Conservation (phyloP, 1,140 invertebrate species). For the Drosophila arizonae region DNA sequence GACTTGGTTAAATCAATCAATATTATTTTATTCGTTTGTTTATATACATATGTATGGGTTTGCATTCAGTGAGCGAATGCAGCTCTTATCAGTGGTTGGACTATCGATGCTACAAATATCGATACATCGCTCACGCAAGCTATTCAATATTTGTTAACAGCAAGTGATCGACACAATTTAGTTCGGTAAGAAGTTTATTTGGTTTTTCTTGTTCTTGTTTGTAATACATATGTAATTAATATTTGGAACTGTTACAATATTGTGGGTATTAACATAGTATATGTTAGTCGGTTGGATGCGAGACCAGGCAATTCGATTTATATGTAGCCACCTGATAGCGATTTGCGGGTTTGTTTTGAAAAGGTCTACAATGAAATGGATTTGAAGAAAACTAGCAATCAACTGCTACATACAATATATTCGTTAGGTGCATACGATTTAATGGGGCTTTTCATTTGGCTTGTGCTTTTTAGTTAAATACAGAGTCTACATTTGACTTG, state of each 20-base stretch:
- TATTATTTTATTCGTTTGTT: no score
- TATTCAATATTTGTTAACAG: no score
- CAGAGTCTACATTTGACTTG: slow-evolving; percentile 29
- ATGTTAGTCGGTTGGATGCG: slow-evolving; percentile 51
- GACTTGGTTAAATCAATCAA: background rate
- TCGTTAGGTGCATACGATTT: slow-evolving; percentile 48
- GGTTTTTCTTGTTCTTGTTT: slow-evolving; percentile 18
- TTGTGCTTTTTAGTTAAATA: slow-evolving; percentile 45
- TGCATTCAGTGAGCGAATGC: no score
- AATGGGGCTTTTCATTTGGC: slow-evolving; percentile 41
- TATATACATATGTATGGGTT: no score
- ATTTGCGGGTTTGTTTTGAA: no score
- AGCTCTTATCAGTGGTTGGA: no score
- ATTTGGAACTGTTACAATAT: slow-evolving; percentile 77
- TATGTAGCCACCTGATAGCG: background rate
- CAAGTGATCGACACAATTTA: background rate
- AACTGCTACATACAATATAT: slow-evolving; percentile 2
- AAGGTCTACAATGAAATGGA: no score
- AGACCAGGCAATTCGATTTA: slow-evolving; percentile 38
- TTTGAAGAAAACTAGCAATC: slow-evolving; percentile 1
- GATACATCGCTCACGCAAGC: no score
- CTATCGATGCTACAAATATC: no score
- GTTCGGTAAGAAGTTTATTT: slow-evolving; percentile 62
- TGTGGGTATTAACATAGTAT: slow-evolving; percentile 53
- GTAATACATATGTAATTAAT: slow-evolving; percentile 52